phyloP scores from a whole-genome alignment of 2,113 vertebrate species.

The Columba janthina region DNA sequence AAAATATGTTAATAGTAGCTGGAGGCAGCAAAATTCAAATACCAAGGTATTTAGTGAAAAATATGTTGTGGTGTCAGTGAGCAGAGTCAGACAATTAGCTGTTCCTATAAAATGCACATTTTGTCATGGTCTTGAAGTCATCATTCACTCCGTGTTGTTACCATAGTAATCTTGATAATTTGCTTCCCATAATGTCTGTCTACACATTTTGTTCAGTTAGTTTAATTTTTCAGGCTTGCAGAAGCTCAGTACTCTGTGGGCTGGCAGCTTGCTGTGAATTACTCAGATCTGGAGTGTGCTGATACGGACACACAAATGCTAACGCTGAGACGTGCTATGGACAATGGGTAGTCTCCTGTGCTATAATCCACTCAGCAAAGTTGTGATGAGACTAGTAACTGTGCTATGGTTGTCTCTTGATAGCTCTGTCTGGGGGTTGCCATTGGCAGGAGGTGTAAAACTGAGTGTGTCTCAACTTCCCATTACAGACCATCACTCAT shows the following conservation, averaged over 20 bases:
- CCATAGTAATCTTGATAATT: slow-evolving; percentile 54
- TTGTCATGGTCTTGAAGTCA: slow-evolving; percentile 18
- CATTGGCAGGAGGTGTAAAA: not conserved
- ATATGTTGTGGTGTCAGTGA: slow-evolving; percentile 5
- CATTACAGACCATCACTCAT: not conserved
- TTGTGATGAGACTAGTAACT: too few relatives aligned
- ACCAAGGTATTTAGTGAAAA: slow-evolving; percentile 45
- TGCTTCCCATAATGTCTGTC: slow-evolving; percentile 11
- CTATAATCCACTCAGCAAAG: not conserved
- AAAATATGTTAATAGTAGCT: slow-evolving; percentile 49
- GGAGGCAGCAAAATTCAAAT: slow-evolving; percentile 37
- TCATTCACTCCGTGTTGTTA: slow-evolving; percentile 8
- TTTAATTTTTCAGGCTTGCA: slow-evolving; percentile 13
- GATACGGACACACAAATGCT: not conserved
- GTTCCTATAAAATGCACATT: slow-evolving; percentile 50
- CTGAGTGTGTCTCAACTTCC: not conserved
- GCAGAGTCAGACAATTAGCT: slow-evolving; percentile 53
- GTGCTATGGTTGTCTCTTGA: not conserved
- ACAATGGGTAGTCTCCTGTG: not conserved
- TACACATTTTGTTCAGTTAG: slow-evolving; percentile 2
- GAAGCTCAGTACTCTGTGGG: not conserved
- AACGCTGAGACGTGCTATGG: not conserved
- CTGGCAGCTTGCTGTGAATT: not conserved
- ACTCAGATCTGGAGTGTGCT: not conserved
- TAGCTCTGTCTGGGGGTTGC: not conserved